Conservation (phyloP, 1,140 invertebrate species). For the Ceratina japonica region DNA sequence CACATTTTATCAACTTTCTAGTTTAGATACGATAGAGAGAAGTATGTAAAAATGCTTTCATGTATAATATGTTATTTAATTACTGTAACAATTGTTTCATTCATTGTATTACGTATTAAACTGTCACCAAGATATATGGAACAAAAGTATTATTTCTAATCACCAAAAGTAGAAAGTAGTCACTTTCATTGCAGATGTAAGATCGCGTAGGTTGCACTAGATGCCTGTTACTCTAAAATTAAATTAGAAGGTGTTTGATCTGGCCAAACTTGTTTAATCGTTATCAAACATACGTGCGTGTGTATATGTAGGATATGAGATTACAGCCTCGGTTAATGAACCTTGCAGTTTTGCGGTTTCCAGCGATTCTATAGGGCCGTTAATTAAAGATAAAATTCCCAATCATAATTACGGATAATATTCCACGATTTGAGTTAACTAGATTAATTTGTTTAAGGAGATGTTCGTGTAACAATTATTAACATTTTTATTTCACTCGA, state of each 20-base stretch:
- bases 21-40: no score
- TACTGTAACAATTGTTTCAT: no score
- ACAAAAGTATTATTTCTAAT: not conserved
- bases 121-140: no score
- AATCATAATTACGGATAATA: no score
- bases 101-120: no score
- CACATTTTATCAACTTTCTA: no score
- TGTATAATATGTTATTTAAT: no score
- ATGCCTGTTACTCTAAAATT: not conserved
- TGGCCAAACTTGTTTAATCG: not conserved
- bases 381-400: not conserved
- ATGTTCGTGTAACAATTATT: no score
- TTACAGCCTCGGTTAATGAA: constrained; percentile 1
- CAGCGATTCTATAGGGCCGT: not conserved
- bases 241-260: not conserved
- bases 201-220: not conserved
- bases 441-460: no score
- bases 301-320: not conserved
- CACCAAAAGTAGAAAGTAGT: not conserved
- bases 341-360: not conserved
- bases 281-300: not conserved
- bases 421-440: no score
- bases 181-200: not conserved
- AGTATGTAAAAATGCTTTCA: no score
- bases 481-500: no score